A percentile compares a stretch with the other conserved stretches of the same genome.
phyloP scores from a whole-genome alignment of 1,140 invertebrate species.

The Cyphomyrmex costatus region DNA sequence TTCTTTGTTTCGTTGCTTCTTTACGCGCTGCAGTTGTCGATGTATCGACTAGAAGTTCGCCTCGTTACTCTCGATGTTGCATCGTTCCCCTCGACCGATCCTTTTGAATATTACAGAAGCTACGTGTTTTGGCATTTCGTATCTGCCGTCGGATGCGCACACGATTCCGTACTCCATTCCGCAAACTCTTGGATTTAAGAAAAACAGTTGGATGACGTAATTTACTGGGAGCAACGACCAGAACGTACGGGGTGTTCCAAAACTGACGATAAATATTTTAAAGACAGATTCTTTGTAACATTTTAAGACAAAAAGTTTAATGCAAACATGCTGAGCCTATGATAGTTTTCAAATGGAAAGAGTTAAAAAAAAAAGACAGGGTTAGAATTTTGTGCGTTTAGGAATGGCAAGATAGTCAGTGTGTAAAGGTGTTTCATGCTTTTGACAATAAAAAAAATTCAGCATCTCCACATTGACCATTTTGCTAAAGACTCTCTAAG shows the following conservation, averaged over 20 bases:
- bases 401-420: no score
- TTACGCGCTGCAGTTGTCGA: background rate
- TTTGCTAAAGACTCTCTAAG: no score
- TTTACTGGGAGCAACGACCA: background rate
- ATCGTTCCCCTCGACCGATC: slow-evolving; percentile 14
- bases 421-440: no score
- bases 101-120: slow-evolving; percentile 48
- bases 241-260: background rate
- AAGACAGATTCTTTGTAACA: no score
- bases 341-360: no score
- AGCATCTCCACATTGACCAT: no score
- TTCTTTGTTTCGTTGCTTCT: background rate
- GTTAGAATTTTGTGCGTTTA: no score
- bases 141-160: slow-evolving; percentile 23
- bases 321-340: no score
- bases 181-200: slow-evolving; percentile 15
- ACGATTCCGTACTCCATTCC: background rate
- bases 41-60: background rate
- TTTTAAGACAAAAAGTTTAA: no score
- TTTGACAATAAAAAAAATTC: no score
- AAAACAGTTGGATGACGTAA: background rate
- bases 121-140: slow-evolving; percentile 22
- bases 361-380: no score
- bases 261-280: no score
- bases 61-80: slow-evolving; percentile 14